Evolutionary conservation across 2,888 invertebrate species (phyloP), one percentile per base, ranked within the genome.

Genomic region (Polydrusus tereticollis): DNA sequence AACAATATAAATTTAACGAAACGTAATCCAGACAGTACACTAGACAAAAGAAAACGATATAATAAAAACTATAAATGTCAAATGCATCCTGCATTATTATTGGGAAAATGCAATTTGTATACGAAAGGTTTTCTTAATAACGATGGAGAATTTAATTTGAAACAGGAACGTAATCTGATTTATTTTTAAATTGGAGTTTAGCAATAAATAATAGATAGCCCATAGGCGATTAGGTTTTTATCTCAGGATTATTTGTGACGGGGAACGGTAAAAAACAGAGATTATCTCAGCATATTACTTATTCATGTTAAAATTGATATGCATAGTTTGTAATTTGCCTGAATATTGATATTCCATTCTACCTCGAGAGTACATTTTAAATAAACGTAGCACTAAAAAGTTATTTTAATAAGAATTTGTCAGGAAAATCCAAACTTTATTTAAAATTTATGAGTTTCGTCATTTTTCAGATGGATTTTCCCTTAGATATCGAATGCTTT

Each of bases 401-500:
- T 1, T 16, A 7, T 18, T 55, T 55, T 55, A 68, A 68, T 59
- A 43, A 50, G 50, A 14, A 4, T 21, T n/a, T 21, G 29, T 33
- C 67, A 68, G 59, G 67, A 68, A 68, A 68, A 68, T 68, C 50
- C 59, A 68, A 68, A 59, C 38, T 60, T 68, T 68, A 60, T 59
- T 68, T 16, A 50, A 68, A 68, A 67, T 50, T 68, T 59, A 68
- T 38, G 36, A 58, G 59, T 59, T 68, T 67, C 59, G 58, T 16
- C 47, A 47, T 59, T 33, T 67, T 67, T 33, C 67, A 59, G 67
- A 67, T 67, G 67, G 36, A 36, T 33, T 67, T 67, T 67, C 59
- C 50, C 43, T 36, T 45, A 20, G 36, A 58, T 29, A 29, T 29
- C 18, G 29, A 57, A 47, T 47, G 18, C n/a, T 38, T 8, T 7